phyloP scores from a whole-genome alignment of 1,140 invertebrate species.

The Metaphire vulgaris region DNA sequence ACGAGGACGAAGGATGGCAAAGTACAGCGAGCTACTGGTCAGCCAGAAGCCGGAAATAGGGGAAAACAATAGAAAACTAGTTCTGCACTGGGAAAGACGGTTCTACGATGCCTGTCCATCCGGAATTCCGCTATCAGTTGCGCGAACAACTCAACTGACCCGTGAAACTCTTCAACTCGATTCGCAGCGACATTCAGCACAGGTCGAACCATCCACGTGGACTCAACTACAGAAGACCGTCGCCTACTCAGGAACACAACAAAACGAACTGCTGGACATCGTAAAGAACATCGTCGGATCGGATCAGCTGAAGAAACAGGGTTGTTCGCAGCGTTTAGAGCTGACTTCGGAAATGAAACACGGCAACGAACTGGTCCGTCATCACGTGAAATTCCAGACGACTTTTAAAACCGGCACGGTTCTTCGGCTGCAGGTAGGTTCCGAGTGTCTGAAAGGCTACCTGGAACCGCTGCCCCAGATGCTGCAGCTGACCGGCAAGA shows the following conservation, averaged over 20 bases:
- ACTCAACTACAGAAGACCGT: too few species aligned
- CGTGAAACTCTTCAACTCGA: neutral
- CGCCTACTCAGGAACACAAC: too few species aligned
- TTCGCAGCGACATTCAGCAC: neutral
- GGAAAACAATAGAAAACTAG: neutral
- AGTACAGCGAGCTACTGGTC: neutral
- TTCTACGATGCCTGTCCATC: neutral
- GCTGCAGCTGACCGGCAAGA: conserved; percentile 36
- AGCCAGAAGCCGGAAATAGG: neutral
- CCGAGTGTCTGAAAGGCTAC: conserved; percentile 32
- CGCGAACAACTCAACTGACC: neutral
- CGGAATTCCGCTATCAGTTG: neutral
- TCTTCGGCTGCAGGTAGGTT: conserved; percentile 37
- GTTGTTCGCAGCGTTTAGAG: neutral
- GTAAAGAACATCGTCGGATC: too few species aligned
- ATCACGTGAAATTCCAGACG: neutral
- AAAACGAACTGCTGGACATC: too few species aligned
- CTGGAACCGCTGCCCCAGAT: conserved; percentile 41
- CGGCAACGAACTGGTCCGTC: neutral
- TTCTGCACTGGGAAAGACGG: conserved; percentile 11
- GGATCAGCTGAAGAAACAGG: too few species aligned
- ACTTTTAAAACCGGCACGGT: conserved; percentile 17
- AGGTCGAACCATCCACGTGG: neutral
- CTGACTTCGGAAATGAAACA: neutral
- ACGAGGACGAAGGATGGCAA: neutral